Evolutionary conservation across 1,140 invertebrate species (phyloP), one percentile per base, ranked within the genome.

Genomic region (Drosophila nigromelanica): DNA sequence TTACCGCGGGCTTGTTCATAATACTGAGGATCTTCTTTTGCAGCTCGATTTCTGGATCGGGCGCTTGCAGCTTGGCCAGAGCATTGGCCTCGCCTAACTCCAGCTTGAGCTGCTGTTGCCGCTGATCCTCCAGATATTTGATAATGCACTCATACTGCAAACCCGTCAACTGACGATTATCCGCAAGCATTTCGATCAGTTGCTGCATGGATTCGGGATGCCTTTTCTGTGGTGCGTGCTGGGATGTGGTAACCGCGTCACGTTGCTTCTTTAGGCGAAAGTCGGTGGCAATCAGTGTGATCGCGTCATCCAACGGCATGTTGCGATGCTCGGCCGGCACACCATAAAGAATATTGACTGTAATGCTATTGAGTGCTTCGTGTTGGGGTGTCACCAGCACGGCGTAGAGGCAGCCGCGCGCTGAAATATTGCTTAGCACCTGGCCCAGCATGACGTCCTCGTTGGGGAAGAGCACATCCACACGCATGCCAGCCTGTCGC

Each of bases 231-330:
- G 10, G 43, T 30, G 56, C 48, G 24, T 62, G 50, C 15, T 73
- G 71, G 1, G 42, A 6, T 30, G 60, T 15, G 21, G 11, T 62
- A 6, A 66, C 42, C 3, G 66, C 67, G 37, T 79, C 80, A 0
- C 75, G 78, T n/a, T 79, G 61, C 83, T 97, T 95, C 90, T 97
- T 97, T 56, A 94, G 94, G 55, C 95, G 94, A 92, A 97, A 98
- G 92, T 97, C 97, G 15, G 95, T 94, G 18, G 94, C 93, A 35
- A 98, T 93, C 42, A 98, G 93, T 64, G 94, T 94, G 60, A 98
- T 93, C 2, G 97, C 97, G 92, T 98, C 97, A 56, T 98, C 97
- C n/a, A 98, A 82, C 0, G 97, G 97, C 97, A 98, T 98, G 92
- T 99, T 98, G 73, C 97, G 94, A 90, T 98, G 97, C 91, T 98